Evolutionary conservation across 2,888 invertebrate genomes (phyloP), one percentile per base, ranked within the genome.

Genomic region (Scaptomyza tumidula): DNA sequence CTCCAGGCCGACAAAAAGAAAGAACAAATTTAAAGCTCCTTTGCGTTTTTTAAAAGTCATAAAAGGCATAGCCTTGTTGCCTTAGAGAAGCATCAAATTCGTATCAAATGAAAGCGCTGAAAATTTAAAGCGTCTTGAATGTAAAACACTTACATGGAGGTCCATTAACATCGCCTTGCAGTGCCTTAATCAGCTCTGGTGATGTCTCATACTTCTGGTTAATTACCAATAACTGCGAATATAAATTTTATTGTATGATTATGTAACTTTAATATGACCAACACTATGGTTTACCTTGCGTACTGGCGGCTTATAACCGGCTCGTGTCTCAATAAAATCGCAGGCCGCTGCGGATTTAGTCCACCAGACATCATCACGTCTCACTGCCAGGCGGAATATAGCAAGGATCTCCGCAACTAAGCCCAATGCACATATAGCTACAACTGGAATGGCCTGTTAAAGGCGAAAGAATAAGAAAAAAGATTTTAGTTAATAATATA

Each of bases 321-420:
- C 7, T 11, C 89, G 78, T 0, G 86, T 89, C 44, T 90, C 90
- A 0, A 89, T 19, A 27, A 33, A 29, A 6, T 89, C 89, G 16
- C 62, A 75, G 19, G 61, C 29, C 5, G 75, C 75, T 0, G 66
- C 35, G 9, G 56, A 35, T 31, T 65, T 83, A 1, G 81, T 71
- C 44, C 64, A 90, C 76, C 65, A 79, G 3, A 90, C 83, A 63
- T 90, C 91, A 61, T 88, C 86, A 0, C 89, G 81, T 0, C 83
- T 88, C 2, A 74, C 5, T 0, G 77, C 79, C 4, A 75, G 2
- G 0, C 77, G 64, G 13, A 79, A 16, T n/a, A 58, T 52, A 5
- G 35, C 69, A 0, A 66, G 6, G 1, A 78, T 0, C 41, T 80
- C 78, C 9, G 66, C 3, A 0, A 63, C 13, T 0, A 84, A 6